These are phyloP conservation scores for Gobius niger DNA, from an alignment of 2,113 vertebrate species.

Conservation along the genomic window DNA sequence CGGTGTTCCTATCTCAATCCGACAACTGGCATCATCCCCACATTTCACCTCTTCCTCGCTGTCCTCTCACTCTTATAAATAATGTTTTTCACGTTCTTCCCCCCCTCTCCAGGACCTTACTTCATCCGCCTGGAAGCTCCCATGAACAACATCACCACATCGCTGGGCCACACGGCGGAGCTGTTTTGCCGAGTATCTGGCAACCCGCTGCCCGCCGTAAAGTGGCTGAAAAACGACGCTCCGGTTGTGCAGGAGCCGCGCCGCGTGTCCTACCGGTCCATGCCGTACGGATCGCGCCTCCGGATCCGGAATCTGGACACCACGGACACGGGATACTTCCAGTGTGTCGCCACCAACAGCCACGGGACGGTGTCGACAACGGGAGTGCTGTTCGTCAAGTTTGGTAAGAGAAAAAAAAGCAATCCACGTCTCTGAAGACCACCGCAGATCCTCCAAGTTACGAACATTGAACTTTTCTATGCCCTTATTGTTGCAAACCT, in stretches of 20 bases:
- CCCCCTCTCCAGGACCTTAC: conserved; percentile 76
- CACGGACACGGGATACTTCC: conserved; percentile 97
- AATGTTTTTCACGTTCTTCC: neutral
- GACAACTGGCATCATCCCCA: neutral
- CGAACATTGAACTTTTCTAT: neutral
- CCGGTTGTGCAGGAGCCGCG: conserved; percentile 94
- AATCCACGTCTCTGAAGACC: neutral
- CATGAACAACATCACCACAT: conserved; percentile 99
- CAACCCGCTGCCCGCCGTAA: conserved; percentile 83
- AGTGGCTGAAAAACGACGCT: conserved; percentile 97
- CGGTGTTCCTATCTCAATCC: conserved; percentile 19
- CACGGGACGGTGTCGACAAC: conserved; percentile 91
- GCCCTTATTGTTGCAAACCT: conserved; percentile 2
- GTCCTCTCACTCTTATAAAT: neutral
- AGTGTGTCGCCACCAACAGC: conserved; percentile 90
- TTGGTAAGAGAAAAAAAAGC: conserved; percentile 78
- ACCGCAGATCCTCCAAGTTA: neutral
- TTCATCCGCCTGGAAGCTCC: conserved; percentile 89
- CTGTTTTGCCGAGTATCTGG: conserved; percentile 91
- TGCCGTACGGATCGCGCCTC: conserved; percentile 87
- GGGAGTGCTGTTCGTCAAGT: conserved; percentile 94
- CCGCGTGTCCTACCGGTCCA: conserved; percentile 87
- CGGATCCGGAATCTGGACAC: conserved; percentile 96
- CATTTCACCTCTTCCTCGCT: neutral
- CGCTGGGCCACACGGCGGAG: conserved; percentile 90